Percentiles rank a stretch among this genome's conserved stretches.
Evolutionary conservation across 2,888 invertebrate species (phyloP).

Genomic region (Platycheirus albimanus): DNA sequence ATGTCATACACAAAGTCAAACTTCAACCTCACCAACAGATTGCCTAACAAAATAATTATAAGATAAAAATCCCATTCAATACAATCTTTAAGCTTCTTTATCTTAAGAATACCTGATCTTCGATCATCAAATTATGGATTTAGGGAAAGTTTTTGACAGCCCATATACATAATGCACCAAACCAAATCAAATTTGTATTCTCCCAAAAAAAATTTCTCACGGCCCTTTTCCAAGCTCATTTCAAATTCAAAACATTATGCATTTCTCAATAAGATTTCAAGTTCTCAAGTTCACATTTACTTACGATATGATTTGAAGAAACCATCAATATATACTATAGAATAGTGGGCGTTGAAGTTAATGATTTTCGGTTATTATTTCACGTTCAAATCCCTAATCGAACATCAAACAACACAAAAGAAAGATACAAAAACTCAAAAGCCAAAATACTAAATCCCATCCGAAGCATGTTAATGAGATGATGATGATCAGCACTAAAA

Average conservation of each 20-base stretch:
- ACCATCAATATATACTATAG: neutral
- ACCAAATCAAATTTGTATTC: neutral
- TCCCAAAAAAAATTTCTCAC: constrained; percentile 12
- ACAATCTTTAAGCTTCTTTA: no score
- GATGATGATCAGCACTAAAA: constrained; percentile 48
- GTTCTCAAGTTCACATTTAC: constrained; percentile 42
- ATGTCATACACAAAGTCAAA: no score
- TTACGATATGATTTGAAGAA: constrained; percentile 7
- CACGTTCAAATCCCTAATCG: constrained; percentile 48
- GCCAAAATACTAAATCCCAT: constrained; percentile 26
- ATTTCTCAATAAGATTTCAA: constrained; percentile 11
- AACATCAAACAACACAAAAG: constrained; percentile 13
- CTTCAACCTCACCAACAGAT: no score
- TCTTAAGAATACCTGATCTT: neutral
- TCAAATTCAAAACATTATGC: constrained; percentile 13
- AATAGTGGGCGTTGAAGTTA: constrained; percentile 55
- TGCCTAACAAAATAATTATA: no score
- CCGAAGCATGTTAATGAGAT: constrained; percentile 49
- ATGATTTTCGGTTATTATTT: constrained; percentile 21
- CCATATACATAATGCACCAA: neutral
- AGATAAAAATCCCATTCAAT: neutral
- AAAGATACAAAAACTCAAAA: constrained; percentile 8
- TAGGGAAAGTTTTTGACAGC: constrained; percentile 22
- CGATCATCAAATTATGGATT: neutral
- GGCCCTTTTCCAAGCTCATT: constrained; percentile 14